Base-by-base conservation (phyloP, 1,140 invertebrate genomes). In the Cephus cinctus region DNA sequence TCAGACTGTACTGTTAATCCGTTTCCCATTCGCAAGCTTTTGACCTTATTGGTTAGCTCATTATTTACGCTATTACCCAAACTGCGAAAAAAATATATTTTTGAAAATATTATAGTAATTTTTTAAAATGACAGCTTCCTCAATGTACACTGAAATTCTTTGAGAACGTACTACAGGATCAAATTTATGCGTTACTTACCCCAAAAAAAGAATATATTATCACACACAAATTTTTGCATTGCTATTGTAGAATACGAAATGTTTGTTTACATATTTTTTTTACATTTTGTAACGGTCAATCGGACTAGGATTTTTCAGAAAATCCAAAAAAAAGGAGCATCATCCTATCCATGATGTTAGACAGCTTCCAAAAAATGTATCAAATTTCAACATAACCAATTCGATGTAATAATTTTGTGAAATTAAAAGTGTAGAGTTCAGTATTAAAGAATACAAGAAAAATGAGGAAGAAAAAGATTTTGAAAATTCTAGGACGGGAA, bases 381-480 rank as follows among this genome's bases (percentile, higher is more conserved):
- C 8, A 34, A 27, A 52, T 36, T 46, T 11, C 18, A 46, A 25
- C 25, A n/a, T 46, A 8, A 30, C 18, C 20, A 21, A 38, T 16
- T 42, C 6, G 5, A 21, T 2, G 5, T 3, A n/a, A 9, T 30
- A 21, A 12, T 41, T 41, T 35, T 46, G 11, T 16, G 42, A 30
- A 11, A 46, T n/a, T 35, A 52, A 46, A 30, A 42, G 38, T n/a
- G 25, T 52, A 38, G 4, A 21, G 22, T 36, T 46, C 31, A 8
- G 12, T 19, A 43, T 46, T 44, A 43, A n/a, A 52, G 18, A 48
- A 43, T 47, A 51, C 38, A 19, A 36, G 32, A 32, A 38, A 45
- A 16, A 52, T 48, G 41, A 12, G 12, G 4, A 40, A 32, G 5
- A 48, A 50, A 35, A 15, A 14, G 20, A n/a, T 22, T 22, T 4